These are phyloP conservation scores for Eremophila alpestris DNA, from an alignment of 2,797 vertebrate species.

Conservation along the genomic window DNA sequence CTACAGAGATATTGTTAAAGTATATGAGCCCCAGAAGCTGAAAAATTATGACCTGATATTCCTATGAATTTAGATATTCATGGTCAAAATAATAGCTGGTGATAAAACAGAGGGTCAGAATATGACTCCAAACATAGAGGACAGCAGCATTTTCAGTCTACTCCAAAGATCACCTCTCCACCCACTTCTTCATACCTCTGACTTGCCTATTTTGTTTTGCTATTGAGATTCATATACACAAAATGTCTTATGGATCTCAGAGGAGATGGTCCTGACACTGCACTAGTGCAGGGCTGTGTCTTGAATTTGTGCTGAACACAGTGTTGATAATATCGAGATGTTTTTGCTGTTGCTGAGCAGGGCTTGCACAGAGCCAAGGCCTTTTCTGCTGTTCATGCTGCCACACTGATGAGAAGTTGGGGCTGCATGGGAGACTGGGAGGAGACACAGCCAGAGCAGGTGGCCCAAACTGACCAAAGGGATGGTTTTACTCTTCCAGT, in stretches of 20 bases:
- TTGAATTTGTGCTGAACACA: background rate
- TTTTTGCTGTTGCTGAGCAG: background rate
- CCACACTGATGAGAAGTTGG: background rate
- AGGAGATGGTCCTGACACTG: background rate
- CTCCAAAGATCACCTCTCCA: background rate
- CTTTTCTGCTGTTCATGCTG: background rate
- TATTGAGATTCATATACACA: background rate
- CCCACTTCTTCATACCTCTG: background rate
- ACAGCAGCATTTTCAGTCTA: background rate
- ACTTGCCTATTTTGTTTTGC: background rate
- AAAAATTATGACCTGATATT: background rate
- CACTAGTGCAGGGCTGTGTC: background rate
- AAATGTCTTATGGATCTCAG: background rate
- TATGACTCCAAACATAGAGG: background rate
- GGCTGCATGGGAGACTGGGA: background rate
- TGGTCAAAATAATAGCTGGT: background rate
- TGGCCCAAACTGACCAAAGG: background rate
- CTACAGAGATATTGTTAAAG: background rate
- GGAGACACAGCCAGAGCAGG: background rate
- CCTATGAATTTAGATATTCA: background rate
- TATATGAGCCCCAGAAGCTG: background rate
- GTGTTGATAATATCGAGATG: accelerated
- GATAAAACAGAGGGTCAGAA: background rate
- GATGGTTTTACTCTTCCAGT: background rate
- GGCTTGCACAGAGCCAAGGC: background rate